phyloP scores from a whole-genome alignment of 2,888 invertebrate species.

The Cerastis leucographa region DNA sequence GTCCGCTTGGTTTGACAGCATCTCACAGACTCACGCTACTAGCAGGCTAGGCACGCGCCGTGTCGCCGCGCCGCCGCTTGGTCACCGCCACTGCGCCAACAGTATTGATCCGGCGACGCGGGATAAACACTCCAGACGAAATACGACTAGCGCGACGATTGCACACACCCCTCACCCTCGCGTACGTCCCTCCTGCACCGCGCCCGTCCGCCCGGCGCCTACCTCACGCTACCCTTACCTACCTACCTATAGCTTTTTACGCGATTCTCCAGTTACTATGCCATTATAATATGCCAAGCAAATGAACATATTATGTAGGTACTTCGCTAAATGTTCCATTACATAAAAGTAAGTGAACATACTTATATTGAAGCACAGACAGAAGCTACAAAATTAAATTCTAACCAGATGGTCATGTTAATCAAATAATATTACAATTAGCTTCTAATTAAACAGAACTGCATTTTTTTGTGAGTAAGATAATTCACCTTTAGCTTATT shows the following conservation, averaged over 20 bases:
- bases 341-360: conserved; percentile 1
- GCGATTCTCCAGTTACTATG: conserved; percentile 78
- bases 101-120: conserved; percentile 90
- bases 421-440: not conserved
- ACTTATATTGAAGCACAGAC: not conserved
- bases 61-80: conserved; percentile 88
- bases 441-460: not conserved
- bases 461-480: not conserved
- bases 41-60: conserved; percentile 84
- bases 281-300: conserved; percentile 66
- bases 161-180: conserved; percentile 86
- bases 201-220: conserved; percentile 78
- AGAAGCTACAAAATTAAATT: not conserved
- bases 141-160: conserved; percentile 89
- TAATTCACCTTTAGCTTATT: not conserved
- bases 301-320: conserved; percentile 1
- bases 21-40: conserved; percentile 88
- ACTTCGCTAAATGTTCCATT: conserved; percentile 4
- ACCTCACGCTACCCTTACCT: conserved; percentile 74
- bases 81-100: conserved; percentile 90
- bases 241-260: conserved; percentile 70
- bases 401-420: not conserved
- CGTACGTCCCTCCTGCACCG: conserved; percentile 76
- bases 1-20: conserved; percentile 89
- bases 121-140: conserved; percentile 91